These are phyloP conservation scores for Dinomys branickii DNA, from an alignment of 2,113 vertebrate genomes.

Conservation along the genomic window DNA sequence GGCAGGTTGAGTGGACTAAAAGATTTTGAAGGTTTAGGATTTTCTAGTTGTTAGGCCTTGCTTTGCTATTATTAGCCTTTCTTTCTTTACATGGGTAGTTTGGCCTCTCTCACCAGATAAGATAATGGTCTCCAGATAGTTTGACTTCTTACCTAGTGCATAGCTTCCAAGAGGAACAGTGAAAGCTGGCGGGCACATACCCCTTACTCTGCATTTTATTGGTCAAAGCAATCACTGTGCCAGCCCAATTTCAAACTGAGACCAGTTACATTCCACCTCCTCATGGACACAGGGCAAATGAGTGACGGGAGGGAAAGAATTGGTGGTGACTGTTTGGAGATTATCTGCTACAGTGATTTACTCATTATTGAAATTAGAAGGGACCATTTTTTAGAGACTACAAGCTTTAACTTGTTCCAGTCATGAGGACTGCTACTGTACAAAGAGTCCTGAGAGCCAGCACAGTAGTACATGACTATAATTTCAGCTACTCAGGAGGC, in stretches of 20 bases:
- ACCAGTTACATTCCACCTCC: neutral
- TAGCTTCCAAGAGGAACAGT: conserved; percentile 11
- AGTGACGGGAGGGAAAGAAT: neutral
- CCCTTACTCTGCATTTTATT: neutral
- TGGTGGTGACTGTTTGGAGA: neutral
- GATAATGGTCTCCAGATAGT: neutral
- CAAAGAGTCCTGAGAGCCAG: neutral
- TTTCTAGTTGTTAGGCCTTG: neutral
- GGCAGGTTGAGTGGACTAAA: neutral
- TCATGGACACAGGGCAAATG: neutral
- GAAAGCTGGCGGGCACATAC: neutral
- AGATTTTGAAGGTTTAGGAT: neutral
- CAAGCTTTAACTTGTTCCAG: conserved; percentile 11
- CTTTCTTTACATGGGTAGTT: neutral
- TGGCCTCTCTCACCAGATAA: neutral
- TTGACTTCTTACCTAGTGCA: neutral
- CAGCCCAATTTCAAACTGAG: neutral
- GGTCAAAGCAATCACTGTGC: neutral
- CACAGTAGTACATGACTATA: neutral
- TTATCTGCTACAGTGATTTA: neutral
- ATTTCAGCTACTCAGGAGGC: neutral
- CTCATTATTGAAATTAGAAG: neutral
- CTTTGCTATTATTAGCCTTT: neutral
- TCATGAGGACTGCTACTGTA: neutral
- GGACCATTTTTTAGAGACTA: neutral